Conservation (phyloP, 2,797 vertebrate genomes). For the Chromis chromis region DNA sequence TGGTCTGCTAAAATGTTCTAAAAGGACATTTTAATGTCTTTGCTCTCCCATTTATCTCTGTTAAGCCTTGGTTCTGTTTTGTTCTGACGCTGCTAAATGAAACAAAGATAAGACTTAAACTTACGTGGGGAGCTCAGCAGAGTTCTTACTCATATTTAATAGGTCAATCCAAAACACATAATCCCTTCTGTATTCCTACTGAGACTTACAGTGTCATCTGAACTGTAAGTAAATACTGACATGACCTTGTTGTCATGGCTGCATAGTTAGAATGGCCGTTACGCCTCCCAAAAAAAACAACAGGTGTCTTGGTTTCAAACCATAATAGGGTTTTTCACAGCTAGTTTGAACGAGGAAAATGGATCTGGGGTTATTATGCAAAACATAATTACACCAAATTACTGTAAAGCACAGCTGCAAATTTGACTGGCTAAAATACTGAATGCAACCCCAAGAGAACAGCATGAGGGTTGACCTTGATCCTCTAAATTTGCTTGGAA, state of each 20-base stretch:
- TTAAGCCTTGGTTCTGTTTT: constrained; percentile 39
- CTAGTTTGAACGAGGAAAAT: constrained; percentile 2
- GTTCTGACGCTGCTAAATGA: constrained; percentile 37
- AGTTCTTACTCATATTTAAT: constrained; percentile 16
- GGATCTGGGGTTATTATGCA: background rate
- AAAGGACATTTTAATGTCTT: constrained; percentile 31
- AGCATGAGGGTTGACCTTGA: constrained; percentile 20
- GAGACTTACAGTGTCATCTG: background rate
- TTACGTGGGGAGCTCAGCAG: constrained; percentile 12
- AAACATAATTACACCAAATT: constrained; percentile 33
- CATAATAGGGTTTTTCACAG: background rate
- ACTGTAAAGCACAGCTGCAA: constrained; percentile 21
- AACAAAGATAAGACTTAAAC: constrained; percentile 40
- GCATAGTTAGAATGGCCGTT: background rate
- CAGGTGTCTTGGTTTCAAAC: background rate
- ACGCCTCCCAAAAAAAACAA: background rate
- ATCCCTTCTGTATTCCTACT: constrained; percentile 1
- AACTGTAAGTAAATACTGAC: constrained; percentile 5
- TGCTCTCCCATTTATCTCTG: constrained; percentile 40
- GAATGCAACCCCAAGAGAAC: constrained; percentile 18
- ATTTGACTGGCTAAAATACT: constrained; percentile 26
- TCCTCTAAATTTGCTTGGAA: constrained; percentile 21
- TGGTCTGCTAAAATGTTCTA: constrained; percentile 9
- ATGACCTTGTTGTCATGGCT: background rate
- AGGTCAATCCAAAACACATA: background rate